phyloP scores from a whole-genome alignment of 2,797 vertebrate genomes.

The Oophaga sylvatica region DNA sequence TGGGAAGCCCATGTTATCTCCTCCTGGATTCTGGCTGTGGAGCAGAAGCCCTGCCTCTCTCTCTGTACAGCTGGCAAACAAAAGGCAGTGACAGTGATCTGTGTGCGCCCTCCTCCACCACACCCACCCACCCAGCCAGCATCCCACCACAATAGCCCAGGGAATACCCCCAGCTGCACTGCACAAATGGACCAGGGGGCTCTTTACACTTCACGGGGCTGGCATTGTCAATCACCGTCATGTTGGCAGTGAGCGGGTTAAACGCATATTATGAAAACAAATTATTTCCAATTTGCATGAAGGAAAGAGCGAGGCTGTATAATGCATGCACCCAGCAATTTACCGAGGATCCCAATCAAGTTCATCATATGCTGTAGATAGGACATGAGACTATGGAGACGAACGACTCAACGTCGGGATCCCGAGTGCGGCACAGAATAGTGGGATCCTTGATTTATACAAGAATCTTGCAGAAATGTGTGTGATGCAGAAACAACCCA shows the following conservation, averaged over 20 bases:
- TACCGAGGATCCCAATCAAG: not conserved
- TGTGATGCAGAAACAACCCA: too few relatives aligned
- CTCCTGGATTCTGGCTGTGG: conserved; percentile 32
- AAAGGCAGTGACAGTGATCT: conserved; percentile 55
- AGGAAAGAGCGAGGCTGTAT: not conserved
- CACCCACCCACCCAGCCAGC: conserved; percentile 37
- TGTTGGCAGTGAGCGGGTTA: not conserved
- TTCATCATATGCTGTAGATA: too few relatives aligned
- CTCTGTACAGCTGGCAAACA: conserved; percentile 56
- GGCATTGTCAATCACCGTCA: not conserved
- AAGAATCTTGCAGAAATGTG: too few relatives aligned
- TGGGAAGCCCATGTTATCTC: conserved; percentile 57
- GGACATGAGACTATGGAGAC: too few relatives aligned
- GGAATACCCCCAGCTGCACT: conserved; percentile 28
- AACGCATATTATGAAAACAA: not conserved
- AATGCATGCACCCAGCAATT: not conserved
- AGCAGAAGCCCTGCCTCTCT: conserved; percentile 52
- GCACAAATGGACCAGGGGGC: not conserved
- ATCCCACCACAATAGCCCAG: conserved; percentile 40
- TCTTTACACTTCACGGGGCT: not conserved
- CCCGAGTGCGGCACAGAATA: too few relatives aligned
- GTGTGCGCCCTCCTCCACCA: conserved; percentile 21
- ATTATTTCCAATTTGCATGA: not conserved
- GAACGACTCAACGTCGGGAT: too few relatives aligned
- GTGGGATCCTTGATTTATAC: too few relatives aligned